A percentile compares a stretch with the other conserved stretches of the same genome.
Conservation (phyloP, 1,140 invertebrate genomes). For the Armadillidium nasatum region DNA sequence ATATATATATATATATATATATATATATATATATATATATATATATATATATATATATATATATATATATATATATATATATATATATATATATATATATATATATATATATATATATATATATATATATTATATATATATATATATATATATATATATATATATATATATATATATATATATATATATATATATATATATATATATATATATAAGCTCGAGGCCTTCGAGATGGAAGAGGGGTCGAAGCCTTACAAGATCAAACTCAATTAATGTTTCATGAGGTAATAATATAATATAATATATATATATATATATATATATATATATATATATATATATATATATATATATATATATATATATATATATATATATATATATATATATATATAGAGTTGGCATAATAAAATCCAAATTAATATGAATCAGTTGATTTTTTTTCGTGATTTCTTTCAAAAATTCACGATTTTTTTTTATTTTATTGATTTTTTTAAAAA, state of each 20-base stretch:
- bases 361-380: too few relatives aligned
- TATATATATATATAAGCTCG: constrained; percentile 47
- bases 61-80: background rate
- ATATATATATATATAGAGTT: background rate
- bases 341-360: background rate
- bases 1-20: constrained; percentile 11
- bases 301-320: background rate
- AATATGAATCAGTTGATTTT: too few relatives aligned
- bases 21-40: constrained; percentile 1
- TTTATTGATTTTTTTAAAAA: too few relatives aligned
- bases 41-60: background rate
- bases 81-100: constrained; percentile 2
- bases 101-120: constrained; percentile 2
- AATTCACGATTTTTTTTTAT: too few relatives aligned
- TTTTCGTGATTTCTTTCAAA: too few relatives aligned
- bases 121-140: constrained; percentile 9
- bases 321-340: background rate
- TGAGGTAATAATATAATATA: constrained; percentile 49
- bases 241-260: constrained; percentile 68
- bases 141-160: constrained; percentile 15
- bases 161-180: constrained; percentile 13
- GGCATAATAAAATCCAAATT: too few relatives aligned
- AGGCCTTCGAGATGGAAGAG: constrained; percentile 58
- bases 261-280: constrained; percentile 69
- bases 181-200: constrained; percentile 13